These are phyloP conservation scores for Oopsacas minuta DNA, from an alignment of 37 sponge, comb jelly and placozoan genomes.

Conservation along the genomic window DNA sequence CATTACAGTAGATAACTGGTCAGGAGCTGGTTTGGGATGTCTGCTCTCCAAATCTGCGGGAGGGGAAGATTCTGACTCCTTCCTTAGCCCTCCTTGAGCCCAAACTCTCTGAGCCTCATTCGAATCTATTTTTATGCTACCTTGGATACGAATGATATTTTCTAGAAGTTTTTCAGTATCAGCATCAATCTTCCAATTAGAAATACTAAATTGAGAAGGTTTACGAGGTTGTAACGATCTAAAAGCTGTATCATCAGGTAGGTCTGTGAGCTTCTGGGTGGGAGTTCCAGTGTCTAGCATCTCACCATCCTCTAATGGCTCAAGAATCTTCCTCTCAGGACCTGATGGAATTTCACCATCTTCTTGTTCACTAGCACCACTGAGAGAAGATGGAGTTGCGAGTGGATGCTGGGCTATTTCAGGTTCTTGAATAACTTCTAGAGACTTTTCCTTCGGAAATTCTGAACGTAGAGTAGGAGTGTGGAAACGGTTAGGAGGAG, in stretches of 20 bases:
- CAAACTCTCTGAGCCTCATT: neutral
- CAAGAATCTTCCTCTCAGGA: neutral
- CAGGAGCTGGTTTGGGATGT: neutral
- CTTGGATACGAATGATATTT: conserved; percentile 1
- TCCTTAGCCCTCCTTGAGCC: conserved; percentile 11
- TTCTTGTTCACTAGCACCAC: neutral
- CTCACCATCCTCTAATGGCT: neutral
- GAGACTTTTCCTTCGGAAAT: neutral
- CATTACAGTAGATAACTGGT: neutral
- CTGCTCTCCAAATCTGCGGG: neutral
- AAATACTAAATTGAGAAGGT: neutral
- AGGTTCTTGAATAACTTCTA: neutral
- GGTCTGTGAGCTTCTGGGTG: neutral
- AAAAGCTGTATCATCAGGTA: neutral
- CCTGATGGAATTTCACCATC: neutral
- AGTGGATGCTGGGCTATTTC: neutral
- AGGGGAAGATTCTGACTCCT: neutral
- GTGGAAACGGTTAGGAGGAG: conserved; percentile 10
- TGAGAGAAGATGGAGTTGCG: neutral
- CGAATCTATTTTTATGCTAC: neutral
- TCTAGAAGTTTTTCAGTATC: conserved; percentile 1
- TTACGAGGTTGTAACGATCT: neutral
- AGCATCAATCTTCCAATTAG: conserved; percentile 11
- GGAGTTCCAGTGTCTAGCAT: neutral
- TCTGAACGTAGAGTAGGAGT: neutral